Base-by-base conservation (phyloP, 1,140 invertebrate species). In the Aphaenogaster floridana region DNA sequence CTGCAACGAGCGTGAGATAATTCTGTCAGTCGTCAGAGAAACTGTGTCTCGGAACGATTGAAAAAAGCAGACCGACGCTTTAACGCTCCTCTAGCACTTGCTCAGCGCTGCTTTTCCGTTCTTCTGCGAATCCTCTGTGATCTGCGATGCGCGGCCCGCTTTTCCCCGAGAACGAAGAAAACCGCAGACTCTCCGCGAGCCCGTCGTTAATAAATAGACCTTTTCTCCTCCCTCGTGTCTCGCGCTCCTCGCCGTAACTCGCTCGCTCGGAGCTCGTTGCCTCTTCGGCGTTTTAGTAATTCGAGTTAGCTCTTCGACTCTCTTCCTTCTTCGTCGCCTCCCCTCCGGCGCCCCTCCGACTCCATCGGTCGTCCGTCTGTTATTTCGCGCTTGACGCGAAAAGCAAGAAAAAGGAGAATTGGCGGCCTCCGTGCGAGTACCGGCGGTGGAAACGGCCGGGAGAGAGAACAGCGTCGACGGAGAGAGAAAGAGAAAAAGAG, bases 341-440 rank as follows among this genome's bases (percentile, higher is more conserved):
- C 85, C 74, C 76, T 66, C 45, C 45, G 69, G 78, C 86, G 57
- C 63, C 54, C 61, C 87, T 42, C 59, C 54, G 21, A 28, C 74
- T 69, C 52, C 63, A 36, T 72, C 50, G 80, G 42, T 76, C 68
- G 74, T 74, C 63, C 87, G 69, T 88, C 88, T 93, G 94, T 94
- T 94, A 94, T 95, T 95, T 95, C 93, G 94, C 93, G 94, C 94
- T 94, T 93, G 92, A 84, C 69, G 93, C 93, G 93, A 95, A 94
- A 95, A 94, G 78, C 89, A 87, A 92, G 84, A 91, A 92, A 92
- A 92, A 92, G 85, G 91, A 92, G 79, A 59, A 79, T 42, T n/a
- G 45, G 61, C 59, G 59, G 54, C 89, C 72, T 66, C 61, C 54
- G 69, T 61, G 80, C 79, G 86, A 76, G 84, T 57, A 80, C 86